phyloP scores from a whole-genome alignment of 2,888 invertebrate species.

The Thymelicus sylvestris region DNA sequence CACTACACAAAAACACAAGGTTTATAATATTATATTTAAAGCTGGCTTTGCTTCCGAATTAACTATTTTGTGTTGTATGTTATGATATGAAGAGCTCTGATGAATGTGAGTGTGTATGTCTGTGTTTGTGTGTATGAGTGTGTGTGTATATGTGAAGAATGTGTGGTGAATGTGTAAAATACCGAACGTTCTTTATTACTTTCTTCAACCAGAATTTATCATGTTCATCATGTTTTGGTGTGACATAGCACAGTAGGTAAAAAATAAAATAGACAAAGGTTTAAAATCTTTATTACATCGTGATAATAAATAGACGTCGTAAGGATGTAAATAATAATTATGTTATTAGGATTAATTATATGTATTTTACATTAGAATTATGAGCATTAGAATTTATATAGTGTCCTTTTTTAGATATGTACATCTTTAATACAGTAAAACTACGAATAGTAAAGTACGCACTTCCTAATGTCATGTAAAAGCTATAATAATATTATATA shows the following conservation, averaged over 20 bases:
- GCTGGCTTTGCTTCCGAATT: no score
- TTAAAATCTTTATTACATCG: slow-evolving; percentile 70
- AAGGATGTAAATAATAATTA: slow-evolving; percentile 78
- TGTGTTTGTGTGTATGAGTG: no score
- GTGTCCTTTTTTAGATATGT: slow-evolving; percentile 74
- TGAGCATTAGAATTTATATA: slow-evolving; percentile 71
- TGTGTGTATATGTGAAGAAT: no score
- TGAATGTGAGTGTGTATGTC: no score
- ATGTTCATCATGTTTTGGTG: no score
- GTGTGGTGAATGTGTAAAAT: no score
- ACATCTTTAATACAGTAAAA: slow-evolving; percentile 54
- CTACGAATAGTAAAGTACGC: slow-evolving; percentile 40
- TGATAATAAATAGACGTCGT: slow-evolving; percentile 80
- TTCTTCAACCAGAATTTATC: no score
- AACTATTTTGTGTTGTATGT: no score
- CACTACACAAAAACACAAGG: no score
- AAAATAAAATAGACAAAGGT: slow-evolving; percentile 49
- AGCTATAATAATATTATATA: slow-evolving; percentile 54
- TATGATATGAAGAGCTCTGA: no score
- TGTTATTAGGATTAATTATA: slow-evolving; percentile 47
- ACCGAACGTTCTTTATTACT: no score
- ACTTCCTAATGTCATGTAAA: slow-evolving; percentile 61
- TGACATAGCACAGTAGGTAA: slow-evolving; percentile 40
- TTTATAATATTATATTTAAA: no score
- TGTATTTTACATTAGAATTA: slow-evolving; percentile 71